phyloP scores from a whole-genome alignment of 1,140 invertebrate species.

The Phymorhynchus buccinoides region DNA sequence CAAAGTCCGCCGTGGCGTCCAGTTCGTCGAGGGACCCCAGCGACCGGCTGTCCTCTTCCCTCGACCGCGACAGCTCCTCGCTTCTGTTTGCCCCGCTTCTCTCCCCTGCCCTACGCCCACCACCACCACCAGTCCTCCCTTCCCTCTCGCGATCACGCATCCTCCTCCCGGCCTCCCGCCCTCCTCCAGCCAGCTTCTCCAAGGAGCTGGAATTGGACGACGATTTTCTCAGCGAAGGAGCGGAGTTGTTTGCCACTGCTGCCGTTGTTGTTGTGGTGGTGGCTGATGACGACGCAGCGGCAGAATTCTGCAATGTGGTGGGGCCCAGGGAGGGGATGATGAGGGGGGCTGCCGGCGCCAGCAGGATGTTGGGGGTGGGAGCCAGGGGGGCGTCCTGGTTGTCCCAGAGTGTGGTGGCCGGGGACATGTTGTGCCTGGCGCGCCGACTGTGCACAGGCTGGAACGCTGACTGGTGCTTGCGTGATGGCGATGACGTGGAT shows the following conservation, averaged over 20 bases:
- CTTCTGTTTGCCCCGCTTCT: slow-evolving; percentile 27
- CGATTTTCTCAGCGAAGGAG: background rate
- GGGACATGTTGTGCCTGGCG: slow-evolving; percentile 65
- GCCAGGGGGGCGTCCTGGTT: slow-evolving; percentile 60
- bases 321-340: slow-evolving; percentile 40
- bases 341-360: slow-evolving; percentile 62
- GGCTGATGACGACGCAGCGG: slow-evolving; percentile 26
- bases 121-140: slow-evolving; percentile 6
- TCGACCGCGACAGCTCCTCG: slow-evolving; percentile 19
- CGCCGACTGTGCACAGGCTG: slow-evolving; percentile 58
- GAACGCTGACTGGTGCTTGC: slow-evolving; percentile 57
- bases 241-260: background rate
- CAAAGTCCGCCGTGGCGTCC: slow-evolving; percentile 32
- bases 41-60: slow-evolving; percentile 48
- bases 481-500: slow-evolving; percentile 24
- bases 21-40: slow-evolving; percentile 53
- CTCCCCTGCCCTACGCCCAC: slow-evolving; percentile 11
- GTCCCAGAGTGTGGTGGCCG: slow-evolving; percentile 70
- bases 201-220: slow-evolving; percentile 14
- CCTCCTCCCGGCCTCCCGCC: slow-evolving; percentile 1
- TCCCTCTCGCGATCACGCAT: background rate
- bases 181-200: slow-evolving; percentile 10
- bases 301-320: slow-evolving; percentile 53
- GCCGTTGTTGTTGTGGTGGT: slow-evolving; percentile 15
- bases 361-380: slow-evolving; percentile 57